phyloP scores from a whole-genome alignment of 2,797 vertebrate genomes.

The Channallabes apus region DNA sequence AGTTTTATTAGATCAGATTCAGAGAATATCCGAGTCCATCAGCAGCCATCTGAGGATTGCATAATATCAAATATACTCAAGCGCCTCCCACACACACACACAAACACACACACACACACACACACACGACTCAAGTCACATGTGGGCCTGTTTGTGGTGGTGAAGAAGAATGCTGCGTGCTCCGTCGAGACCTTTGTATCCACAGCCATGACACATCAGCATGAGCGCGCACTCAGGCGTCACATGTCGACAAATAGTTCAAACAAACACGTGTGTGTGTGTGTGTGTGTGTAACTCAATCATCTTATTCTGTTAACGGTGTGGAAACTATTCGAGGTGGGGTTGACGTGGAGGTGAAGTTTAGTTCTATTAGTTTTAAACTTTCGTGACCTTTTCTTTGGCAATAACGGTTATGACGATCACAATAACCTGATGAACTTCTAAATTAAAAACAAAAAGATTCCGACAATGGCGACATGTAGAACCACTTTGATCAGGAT shows the following conservation, averaged over 20 bases:
- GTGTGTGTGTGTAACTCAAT: neutral
- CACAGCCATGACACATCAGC: neutral
- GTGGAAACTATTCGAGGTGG: neutral
- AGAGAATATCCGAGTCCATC: neutral
- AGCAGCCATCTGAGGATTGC: neutral
- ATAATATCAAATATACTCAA: neutral
- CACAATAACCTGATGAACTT: neutral
- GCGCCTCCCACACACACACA: neutral
- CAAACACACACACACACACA: conserved; percentile 4
- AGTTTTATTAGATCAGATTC: neutral
- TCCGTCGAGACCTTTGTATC: conserved; percentile 11
- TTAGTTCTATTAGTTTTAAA: neutral
- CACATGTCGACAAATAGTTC: neutral
- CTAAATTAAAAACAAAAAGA: too few relatives aligned
- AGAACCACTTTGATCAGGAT: too few relatives aligned
- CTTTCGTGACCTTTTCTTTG: neutral
- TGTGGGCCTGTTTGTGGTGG: neutral
- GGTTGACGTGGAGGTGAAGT: neutral
- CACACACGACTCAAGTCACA: neutral
- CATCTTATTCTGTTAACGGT: neutral
- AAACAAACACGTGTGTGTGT: neutral
- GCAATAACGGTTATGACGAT: neutral
- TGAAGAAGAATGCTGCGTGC: neutral
- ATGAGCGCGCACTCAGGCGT: neutral
- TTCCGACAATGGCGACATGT: too few relatives aligned